Evolutionary conservation across 2,797 vertebrate genomes (phyloP).

Genomic region (Anabacerthia variegaticeps): DNA sequence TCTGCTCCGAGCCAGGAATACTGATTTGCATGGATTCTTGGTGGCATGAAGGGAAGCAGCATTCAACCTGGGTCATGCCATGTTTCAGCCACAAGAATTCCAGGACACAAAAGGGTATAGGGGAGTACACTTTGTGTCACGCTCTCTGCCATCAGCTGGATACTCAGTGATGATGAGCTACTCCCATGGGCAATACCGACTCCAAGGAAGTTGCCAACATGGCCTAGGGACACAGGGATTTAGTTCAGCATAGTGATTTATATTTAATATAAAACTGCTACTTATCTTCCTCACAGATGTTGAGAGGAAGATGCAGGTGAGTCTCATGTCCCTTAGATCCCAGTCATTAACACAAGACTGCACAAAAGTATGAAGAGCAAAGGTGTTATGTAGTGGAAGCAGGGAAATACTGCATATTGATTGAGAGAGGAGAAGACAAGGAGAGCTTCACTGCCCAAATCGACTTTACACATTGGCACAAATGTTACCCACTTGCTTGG

Average conservation of each 20-base stretch:
- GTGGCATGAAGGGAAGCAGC: background rate
- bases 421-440: background rate
- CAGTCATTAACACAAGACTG: background rate
- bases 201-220: background rate
- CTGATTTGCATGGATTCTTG: background rate
- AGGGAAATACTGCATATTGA: background rate
- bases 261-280: background rate
- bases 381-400: background rate
- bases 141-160: background rate
- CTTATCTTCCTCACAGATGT: background rate
- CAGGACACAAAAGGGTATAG: background rate
- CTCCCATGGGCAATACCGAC: background rate
- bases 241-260: background rate
- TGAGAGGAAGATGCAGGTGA: background rate
- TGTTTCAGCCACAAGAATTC: background rate
- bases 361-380: background rate
- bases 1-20: constrained; percentile 9
- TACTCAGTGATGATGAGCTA: background rate
- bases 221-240: background rate
- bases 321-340: background rate
- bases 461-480: background rate
- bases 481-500: background rate
- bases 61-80: background rate
- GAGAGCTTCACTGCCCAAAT: background rate
- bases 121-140: background rate